phyloP scores from a whole-genome alignment of 2,888 invertebrate genomes.

The Cremastinae sp. region DNA sequence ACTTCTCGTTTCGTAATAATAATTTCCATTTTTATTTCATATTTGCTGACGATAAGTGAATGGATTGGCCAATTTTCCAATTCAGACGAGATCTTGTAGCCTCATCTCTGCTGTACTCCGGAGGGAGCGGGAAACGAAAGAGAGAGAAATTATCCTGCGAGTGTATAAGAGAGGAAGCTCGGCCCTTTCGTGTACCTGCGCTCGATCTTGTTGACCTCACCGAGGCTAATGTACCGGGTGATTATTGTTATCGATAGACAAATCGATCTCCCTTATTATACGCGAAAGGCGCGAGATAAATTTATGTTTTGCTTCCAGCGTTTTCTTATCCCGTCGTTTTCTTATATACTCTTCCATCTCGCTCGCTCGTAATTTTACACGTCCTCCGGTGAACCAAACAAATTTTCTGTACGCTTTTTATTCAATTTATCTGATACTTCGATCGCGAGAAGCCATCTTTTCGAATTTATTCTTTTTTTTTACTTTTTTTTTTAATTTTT shows the following conservation, averaged over 20 bases:
- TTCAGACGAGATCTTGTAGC: conserved; percentile 33
- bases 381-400: too few species aligned
- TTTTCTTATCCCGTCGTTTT: conserved; percentile 19
- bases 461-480: too few species aligned
- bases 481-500: too few species aligned
- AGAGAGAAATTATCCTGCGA: background rate
- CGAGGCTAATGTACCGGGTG: conserved; percentile 59
- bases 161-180: conserved; percentile 30
- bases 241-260: conserved; percentile 61
- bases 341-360: too few species aligned
- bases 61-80: conserved; percentile 63
- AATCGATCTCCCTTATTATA: conserved; percentile 55
- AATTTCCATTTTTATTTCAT: conserved; percentile 33
- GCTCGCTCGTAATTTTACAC: too few species aligned
- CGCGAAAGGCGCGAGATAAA: conserved; percentile 42
- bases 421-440: too few species aligned
- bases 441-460: too few species aligned
- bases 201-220: conserved; percentile 54
- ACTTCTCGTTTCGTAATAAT: conserved; percentile 41
- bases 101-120: conserved; percentile 9
- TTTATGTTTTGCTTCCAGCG: conserved; percentile 27
- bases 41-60: conserved; percentile 62
- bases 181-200: conserved; percentile 24
- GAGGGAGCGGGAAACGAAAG: background rate
- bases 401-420: too few species aligned